Base-by-base conservation (phyloP, 2,113 vertebrate genomes). In the Rhinoptilus africanus region DNA sequence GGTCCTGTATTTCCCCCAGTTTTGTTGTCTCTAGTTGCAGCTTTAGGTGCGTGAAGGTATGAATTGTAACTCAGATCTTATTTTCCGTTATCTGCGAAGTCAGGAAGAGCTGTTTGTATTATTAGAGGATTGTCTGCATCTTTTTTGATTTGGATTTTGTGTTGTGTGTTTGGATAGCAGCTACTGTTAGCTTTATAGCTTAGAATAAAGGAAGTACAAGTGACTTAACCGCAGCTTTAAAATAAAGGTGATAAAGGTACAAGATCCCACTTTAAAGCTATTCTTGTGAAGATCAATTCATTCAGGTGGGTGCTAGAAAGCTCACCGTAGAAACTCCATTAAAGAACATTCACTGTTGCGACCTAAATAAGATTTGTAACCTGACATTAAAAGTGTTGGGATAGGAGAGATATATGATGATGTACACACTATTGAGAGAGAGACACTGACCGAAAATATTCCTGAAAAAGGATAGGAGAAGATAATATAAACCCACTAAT, bases 181-280 rank as follows among this genome's bases (percentile, higher is more conserved):
- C 82, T 76, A 57, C 47, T 54, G 88, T 78, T 93, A 74, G 59
- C 88, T 93, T 96, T 93, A 69, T 91, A 64, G 74, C 84, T 87
- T 74, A 79, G 51, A 95, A 83, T 41, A 67, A 79, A 91, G 57
- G 64, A 91, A 95, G 26, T 20, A 32, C 69, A 85, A 67, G 78
- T 80, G 74, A 92, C 96, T 96, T 96, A 97, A 92, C 85, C 4
- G 6, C 21, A 41, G 89, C 92, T 96, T 96, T 95, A 90, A 96
- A 86, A 81, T 91, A 96, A 69, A 92, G 78, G 78, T 90, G 90
- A 63, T 96, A 78, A 93, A 97, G 81, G 66, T 84, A 92, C 59
- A 96, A 86, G 88, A 81, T 89, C 50, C n/a, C 79, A 34, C 87
- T 84, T 95, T 73, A 89, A 80, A 86, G 50, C 74, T 75, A 47